Percentiles rank a stretch among this genome's conserved stretches.
These are phyloP conservation scores for Xylota segnis DNA, from an alignment of 2,888 invertebrate genomes.

Conservation along the genomic window DNA sequence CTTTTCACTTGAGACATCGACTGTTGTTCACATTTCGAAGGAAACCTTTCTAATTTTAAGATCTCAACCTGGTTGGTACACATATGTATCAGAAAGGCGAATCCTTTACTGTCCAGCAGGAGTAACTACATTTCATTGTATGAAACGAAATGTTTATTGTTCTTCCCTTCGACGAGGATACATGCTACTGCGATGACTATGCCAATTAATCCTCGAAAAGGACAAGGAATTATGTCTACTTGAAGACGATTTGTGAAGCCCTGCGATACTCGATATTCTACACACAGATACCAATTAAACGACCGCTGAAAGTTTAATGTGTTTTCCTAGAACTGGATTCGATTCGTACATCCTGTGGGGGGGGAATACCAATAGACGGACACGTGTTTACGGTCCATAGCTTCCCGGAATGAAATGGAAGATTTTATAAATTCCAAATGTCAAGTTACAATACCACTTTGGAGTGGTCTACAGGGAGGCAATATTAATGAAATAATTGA, in stretches of 20 bases:
- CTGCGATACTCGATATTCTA: conserved; percentile 29
- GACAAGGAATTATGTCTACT: conserved; percentile 37
- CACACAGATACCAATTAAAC: conserved; percentile 34
- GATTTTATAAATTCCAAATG: too few relatives aligned
- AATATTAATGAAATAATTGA: too few relatives aligned
- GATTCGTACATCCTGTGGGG: neutral
- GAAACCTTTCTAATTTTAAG: conserved; percentile 4
- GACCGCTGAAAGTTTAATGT: conserved; percentile 38
- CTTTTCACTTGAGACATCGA: conserved; percentile 19
- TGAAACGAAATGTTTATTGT: conserved; percentile 20
- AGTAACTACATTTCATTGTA: conserved; percentile 52
- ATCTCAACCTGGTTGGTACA: neutral
- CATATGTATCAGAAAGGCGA: conserved; percentile 14
- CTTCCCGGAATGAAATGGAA: neutral
- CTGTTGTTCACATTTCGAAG: conserved; percentile 13
- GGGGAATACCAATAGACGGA: neutral
- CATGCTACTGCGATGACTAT: conserved; percentile 39
- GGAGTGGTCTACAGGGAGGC: too few relatives aligned
- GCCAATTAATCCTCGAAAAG: conserved; percentile 37
- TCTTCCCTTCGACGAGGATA: neutral
- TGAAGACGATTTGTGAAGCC: conserved; percentile 45
- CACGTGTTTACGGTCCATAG: neutral
- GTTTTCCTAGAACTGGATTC: neutral
- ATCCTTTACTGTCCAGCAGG: conserved; percentile 35
- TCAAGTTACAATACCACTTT: too few relatives aligned